A percentile compares a stretch with the other conserved stretches of the same genome.
These are phyloP conservation scores for Triplophysa siluroides DNA, from an alignment of 2,113 vertebrate genomes.

Conservation along the genomic window DNA sequence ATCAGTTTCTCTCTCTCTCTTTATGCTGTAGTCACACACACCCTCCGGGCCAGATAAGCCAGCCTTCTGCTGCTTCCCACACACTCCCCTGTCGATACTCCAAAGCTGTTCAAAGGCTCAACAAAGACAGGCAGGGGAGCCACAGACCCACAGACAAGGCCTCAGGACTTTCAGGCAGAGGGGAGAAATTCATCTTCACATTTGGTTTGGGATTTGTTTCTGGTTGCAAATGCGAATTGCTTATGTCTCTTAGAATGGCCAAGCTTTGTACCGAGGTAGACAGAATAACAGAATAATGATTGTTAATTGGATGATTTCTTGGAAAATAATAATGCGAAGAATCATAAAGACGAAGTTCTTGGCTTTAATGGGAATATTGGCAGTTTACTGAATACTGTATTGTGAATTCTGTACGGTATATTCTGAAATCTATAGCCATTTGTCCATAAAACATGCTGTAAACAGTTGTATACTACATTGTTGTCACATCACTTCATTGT, in stretches of 20 bases:
- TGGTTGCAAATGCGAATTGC: slow-evolving; percentile 60
- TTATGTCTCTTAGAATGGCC: slow-evolving; percentile 62
- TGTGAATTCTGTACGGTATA: no score
- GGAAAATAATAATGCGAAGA: slow-evolving; percentile 21
- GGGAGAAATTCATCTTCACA: slow-evolving; percentile 28
- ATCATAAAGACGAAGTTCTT: not conserved
- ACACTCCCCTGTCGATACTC: slow-evolving; percentile 69
- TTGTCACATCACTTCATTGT: no score
- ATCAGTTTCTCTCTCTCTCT: slow-evolving; percentile 44
- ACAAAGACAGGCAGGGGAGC: slow-evolving; percentile 55
- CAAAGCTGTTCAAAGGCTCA: slow-evolving; percentile 62
- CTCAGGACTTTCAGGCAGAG: slow-evolving; percentile 34
- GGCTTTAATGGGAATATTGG: not conserved
- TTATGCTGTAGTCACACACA: slow-evolving; percentile 40
- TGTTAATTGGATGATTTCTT: slow-evolving; percentile 28
- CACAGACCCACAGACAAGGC: slow-evolving; percentile 50
- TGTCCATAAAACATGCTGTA: no score
- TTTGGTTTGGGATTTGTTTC: slow-evolving; percentile 14
- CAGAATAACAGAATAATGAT: not conserved
- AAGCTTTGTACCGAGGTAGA: slow-evolving; percentile 49
- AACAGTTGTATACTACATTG: no score
- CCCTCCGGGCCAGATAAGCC: slow-evolving; percentile 64
- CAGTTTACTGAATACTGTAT: no score
- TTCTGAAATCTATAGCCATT: no score
- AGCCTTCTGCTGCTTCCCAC: slow-evolving; percentile 71